phyloP scores from a whole-genome alignment of 2,888 invertebrate genomes.

The Drepana falcataria region DNA sequence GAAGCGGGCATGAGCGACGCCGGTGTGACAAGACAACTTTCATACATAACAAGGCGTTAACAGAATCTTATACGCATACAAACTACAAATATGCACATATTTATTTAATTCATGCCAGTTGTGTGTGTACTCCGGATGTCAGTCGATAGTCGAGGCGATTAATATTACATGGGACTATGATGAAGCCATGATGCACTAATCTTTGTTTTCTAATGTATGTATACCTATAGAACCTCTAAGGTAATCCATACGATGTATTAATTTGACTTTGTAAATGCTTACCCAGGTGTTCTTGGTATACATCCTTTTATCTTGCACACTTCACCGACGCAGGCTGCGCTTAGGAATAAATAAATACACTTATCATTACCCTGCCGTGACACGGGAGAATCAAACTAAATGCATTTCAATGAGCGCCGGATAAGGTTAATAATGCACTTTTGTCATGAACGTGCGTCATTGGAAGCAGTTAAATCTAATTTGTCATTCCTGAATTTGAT shows the following conservation, averaged over 20 bases:
- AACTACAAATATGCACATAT: constrained; percentile 3
- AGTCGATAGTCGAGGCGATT: constrained; percentile 21
- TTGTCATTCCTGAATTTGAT: too few species aligned
- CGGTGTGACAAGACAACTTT: too few species aligned
- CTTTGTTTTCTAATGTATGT: too few species aligned
- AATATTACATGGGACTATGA: constrained; percentile 20
- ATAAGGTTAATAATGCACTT: not conserved
- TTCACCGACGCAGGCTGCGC: constrained; percentile 7
- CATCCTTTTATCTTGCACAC: constrained; percentile 4
- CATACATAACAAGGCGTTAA: too few species aligned
- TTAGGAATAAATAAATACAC: constrained; percentile 17
- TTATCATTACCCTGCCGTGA: constrained; percentile 5
- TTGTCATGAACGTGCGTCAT: not conserved
- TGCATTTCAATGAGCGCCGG: not conserved
- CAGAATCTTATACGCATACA: too few species aligned
- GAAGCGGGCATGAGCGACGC: too few species aligned
- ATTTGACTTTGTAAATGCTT: constrained; percentile 57
- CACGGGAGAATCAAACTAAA: not conserved
- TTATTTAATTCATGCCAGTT: constrained; percentile 4
- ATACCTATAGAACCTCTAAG: constrained; percentile 24
- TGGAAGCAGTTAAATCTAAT: constrained; percentile 1
- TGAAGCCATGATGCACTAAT: too few species aligned
- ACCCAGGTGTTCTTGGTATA: constrained; percentile 44
- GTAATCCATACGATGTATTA: constrained; percentile 44
- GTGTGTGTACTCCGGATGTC: constrained; percentile 26